phyloP scores from a whole-genome alignment of 2,888 invertebrate species.

The Seira sanloemensis region DNA sequence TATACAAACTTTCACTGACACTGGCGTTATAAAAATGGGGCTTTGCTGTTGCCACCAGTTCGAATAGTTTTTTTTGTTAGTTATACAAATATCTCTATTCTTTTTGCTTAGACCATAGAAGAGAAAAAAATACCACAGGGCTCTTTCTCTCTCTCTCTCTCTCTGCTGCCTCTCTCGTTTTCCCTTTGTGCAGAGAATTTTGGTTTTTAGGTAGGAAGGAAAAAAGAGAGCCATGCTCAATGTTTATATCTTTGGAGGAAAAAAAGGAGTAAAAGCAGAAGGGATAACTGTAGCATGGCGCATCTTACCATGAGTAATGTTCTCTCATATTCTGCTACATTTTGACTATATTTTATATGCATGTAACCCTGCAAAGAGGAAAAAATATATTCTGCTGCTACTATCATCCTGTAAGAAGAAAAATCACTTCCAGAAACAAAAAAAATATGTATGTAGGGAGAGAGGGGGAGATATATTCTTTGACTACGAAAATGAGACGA shows the following conservation, averaged over 20 bases:
- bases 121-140: background rate
- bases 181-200: background rate
- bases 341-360: too few relatives aligned
- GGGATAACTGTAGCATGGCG: constrained; percentile 27
- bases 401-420: constrained; percentile 9
- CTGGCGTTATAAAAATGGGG: background rate
- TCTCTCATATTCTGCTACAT: background rate
- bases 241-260: constrained; percentile 1
- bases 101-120: background rate
- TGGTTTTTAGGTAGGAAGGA: background rate
- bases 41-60: background rate
- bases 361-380: too few relatives aligned
- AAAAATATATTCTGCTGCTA: too few relatives aligned
- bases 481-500: constrained; percentile 36
- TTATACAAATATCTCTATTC: background rate
- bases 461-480: too few relatives aligned
- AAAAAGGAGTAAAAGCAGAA: constrained; percentile 23
- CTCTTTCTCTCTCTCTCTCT: background rate
- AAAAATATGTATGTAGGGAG: too few relatives aligned
- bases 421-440: constrained; percentile 38
- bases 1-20: constrained; percentile 39
- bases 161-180: constrained; percentile 4
- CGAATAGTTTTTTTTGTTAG: background rate
- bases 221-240: background rate
- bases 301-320: constrained; percentile 66